Conservation (phyloP, 2,888 invertebrate species). For the Anarsia innoxiella region DNA sequence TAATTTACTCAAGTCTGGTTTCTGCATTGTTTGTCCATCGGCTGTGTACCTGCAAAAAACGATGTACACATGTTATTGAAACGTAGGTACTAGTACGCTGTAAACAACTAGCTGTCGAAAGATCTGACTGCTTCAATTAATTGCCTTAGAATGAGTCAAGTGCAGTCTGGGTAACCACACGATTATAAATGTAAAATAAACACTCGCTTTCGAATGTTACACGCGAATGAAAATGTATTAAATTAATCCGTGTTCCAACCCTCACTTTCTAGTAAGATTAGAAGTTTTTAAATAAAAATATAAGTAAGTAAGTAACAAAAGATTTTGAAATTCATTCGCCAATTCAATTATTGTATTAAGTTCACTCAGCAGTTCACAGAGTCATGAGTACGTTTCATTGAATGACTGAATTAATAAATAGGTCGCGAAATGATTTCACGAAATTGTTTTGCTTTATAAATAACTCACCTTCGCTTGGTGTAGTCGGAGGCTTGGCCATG, state of each 20-base stretch:
- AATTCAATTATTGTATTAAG: too few species aligned
- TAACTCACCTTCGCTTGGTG: slow-evolving; percentile 68
- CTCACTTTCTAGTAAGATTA: slow-evolving; percentile 38
- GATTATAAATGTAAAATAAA: slow-evolving; percentile 24
- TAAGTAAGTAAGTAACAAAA: too few species aligned
- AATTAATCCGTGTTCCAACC: slow-evolving; percentile 23
- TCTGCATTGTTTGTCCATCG: slow-evolving; percentile 73
- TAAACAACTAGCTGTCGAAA: slow-evolving; percentile 11
- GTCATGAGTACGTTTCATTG: too few species aligned
- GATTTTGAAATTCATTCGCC: too few species aligned
- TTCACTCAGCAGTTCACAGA: too few species aligned
- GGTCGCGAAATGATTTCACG: too few species aligned
- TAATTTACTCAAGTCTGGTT: slow-evolving; percentile 72
- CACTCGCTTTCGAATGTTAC: slow-evolving; percentile 36
- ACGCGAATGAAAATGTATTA: slow-evolving; percentile 33
- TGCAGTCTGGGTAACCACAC: slow-evolving; percentile 23
- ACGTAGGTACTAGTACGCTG: slow-evolving; percentile 1
- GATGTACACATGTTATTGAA: slow-evolving; percentile 2
- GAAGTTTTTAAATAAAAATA: too few species aligned
- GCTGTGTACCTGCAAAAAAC: slow-evolving; percentile 69
- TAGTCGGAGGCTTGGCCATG: slow-evolving; percentile 83
- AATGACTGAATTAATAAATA: too few species aligned
- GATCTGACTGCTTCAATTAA: slow-evolving; percentile 14
- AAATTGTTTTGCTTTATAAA: too few species aligned
- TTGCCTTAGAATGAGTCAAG: slow-evolving; percentile 17